Conservation (phyloP, 2,797 vertebrate genomes). For the Microhierax caerulescens region DNA sequence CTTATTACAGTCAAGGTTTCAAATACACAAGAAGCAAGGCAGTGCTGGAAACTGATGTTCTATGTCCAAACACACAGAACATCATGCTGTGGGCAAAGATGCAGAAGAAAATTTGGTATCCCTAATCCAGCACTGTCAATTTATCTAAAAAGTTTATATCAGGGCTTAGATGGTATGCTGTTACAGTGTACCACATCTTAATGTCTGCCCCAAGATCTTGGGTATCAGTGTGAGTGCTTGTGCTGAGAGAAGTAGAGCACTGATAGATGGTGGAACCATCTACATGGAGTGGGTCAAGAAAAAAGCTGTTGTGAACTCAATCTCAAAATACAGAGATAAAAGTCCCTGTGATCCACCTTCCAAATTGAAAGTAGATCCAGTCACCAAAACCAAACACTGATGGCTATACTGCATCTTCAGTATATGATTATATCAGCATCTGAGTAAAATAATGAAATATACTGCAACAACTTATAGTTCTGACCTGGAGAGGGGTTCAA, state of each 20-base stretch:
- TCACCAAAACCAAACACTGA: neutral
- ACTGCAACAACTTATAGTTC: neutral
- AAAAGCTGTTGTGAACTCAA: neutral
- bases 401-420: neutral
- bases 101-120: neutral
- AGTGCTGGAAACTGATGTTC: neutral
- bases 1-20: neutral
- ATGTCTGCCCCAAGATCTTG: neutral
- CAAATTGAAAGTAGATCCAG: neutral
- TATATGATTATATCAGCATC: neutral
- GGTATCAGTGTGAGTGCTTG: accelerated
- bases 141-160: neutral
- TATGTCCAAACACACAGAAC: neutral
- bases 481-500: neutral
- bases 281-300: neutral
- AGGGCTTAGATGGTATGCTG: neutral
- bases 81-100: neutral
- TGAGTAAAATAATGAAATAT: neutral
- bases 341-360: neutral
- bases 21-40: neutral
- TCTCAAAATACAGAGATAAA: neutral
- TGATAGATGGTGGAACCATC: neutral
- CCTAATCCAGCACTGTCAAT: neutral
- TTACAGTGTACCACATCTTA: neutral
- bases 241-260: neutral